These are phyloP conservation scores for Lithobates sylvaticus DNA, from an alignment of 2,797 vertebrate genomes.

Conservation along the genomic window DNA sequence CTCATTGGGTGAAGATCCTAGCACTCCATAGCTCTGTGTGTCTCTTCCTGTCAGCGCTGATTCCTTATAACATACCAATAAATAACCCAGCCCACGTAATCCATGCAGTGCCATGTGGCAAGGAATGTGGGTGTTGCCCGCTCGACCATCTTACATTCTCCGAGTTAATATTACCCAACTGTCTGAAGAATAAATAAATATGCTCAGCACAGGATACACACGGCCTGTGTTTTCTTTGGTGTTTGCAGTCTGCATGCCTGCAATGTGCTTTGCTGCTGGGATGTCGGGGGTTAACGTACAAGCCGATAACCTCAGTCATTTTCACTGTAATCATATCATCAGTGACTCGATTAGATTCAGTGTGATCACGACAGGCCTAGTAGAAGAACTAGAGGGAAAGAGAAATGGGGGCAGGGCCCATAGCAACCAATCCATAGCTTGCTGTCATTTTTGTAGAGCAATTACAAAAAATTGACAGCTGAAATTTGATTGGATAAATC, in stretches of 20 bases:
- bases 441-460: no score
- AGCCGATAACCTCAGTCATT: not conserved
- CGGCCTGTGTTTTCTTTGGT: not conserved
- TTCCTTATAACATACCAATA: not conserved
- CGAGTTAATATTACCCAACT: conserved; percentile 29
- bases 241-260: not conserved
- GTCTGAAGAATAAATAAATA: conserved; percentile 8
- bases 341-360: not conserved
- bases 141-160: conserved; percentile 1
- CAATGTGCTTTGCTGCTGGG: not conserved
- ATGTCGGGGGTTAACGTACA: not conserved
- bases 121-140: conserved; percentile 37
- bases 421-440: no score
- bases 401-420: no score
- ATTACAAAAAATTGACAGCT: no score
- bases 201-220: not conserved
- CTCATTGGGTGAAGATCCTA: no score
- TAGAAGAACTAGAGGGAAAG: no score
- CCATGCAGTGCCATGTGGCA: conserved; percentile 17
- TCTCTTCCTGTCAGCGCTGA: no score
- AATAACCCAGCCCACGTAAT: not conserved
- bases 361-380: not conserved
- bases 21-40: no score
- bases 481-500: no score
- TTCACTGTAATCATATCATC: not conserved